A percentile compares a stretch with the other conserved stretches of the same genome.
These are phyloP conservation scores for Gnathonemus longibarbis DNA, from an alignment of 2,113 vertebrate genomes.

Conservation along the genomic window DNA sequence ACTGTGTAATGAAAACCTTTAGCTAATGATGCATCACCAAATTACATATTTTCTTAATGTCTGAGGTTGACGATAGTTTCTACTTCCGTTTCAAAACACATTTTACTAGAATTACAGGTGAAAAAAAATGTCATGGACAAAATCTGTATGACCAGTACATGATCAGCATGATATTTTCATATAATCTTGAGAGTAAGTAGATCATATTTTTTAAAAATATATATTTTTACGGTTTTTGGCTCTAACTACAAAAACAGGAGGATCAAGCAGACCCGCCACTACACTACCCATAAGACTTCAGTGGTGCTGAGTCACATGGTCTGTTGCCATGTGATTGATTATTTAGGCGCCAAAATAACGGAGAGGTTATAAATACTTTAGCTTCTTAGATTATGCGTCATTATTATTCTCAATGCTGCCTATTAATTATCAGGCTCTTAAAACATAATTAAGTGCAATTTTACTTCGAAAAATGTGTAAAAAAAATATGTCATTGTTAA, in stretches of 20 bases:
- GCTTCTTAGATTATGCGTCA: not conserved
- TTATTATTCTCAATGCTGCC: not conserved
- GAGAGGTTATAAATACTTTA: not conserved
- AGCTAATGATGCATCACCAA: not conserved
- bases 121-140: not conserved
- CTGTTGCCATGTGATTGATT: not conserved
- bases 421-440: not conserved
- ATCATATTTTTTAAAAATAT: not conserved
- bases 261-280: not conserved
- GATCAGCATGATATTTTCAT: not conserved
- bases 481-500: not conserved
- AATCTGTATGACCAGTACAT: not conserved
- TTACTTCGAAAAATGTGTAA: not conserved
- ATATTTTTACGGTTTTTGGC: not conserved
- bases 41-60: not conserved
- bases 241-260: not conserved
- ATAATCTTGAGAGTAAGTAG: not conserved
- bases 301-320: not conserved
- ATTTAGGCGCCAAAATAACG: constrained; percentile 1
- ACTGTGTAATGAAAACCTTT: not conserved
- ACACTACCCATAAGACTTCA: not conserved
- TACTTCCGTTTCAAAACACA: not conserved
- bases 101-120: not conserved
- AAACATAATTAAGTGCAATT: not conserved
- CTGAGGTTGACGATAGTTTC: not conserved